A percentile compares a stretch with the other conserved stretches of the same genome.
Evolutionary conservation across 2,797 vertebrate species (phyloP).

Genomic region (Anguilla marmorata): DNA sequence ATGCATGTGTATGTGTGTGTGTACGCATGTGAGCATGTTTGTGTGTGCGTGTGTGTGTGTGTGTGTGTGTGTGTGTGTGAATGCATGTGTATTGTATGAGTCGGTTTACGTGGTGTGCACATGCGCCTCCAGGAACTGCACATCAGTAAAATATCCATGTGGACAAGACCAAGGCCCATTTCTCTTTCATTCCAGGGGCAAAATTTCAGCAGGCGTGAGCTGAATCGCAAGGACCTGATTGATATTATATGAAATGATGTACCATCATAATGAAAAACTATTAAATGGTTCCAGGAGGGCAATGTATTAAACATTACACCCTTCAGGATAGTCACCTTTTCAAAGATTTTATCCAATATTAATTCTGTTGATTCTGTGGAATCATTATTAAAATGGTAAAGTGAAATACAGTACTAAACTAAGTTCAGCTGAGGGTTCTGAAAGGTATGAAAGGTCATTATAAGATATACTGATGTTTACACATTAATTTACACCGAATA

Average conservation of each 20-base stretch:
- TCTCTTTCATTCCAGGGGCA: background rate
- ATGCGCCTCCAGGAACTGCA: background rate
- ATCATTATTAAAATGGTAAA: background rate
- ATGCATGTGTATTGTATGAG: background rate
- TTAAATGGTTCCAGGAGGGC: background rate
- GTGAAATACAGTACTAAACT: background rate
- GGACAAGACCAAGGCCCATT: background rate
- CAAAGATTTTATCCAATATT: background rate
- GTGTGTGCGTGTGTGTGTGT: too few relatives aligned
- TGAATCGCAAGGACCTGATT: background rate
- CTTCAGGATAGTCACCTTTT: background rate
- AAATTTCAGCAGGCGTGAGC: background rate
- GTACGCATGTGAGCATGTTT: constrained; percentile 53
- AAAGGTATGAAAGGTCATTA: background rate
- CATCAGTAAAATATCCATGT: background rate
- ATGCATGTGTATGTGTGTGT: constrained; percentile 1
- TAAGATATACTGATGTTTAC: background rate
- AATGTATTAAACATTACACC: background rate
- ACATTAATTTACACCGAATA: background rate
- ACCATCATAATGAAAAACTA: background rate
- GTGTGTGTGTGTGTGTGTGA: background rate
- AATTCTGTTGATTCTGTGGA: background rate
- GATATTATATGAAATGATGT: background rate
- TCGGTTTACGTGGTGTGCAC: background rate
- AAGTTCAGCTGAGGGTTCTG: background rate